Evolutionary conservation across 2,888 invertebrate genomes (phyloP).

Genomic region (Frankliniella intonsa): DNA sequence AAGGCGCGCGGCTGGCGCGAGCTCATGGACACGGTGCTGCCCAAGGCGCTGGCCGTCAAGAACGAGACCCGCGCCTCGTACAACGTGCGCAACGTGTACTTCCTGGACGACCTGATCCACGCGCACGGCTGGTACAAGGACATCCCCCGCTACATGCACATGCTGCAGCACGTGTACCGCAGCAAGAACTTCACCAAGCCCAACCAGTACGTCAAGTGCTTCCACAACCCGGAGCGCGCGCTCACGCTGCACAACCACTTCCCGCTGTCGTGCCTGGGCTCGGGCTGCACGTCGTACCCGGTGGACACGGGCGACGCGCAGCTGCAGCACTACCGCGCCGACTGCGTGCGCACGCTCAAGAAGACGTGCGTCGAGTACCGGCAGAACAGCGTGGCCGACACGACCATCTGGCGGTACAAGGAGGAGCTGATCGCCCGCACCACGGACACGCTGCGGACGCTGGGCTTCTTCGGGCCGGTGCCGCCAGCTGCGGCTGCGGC

Average conservation of each 20-base stretch:
- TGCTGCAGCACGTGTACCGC: constrained; percentile 87
- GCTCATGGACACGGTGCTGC: constrained; percentile 67
- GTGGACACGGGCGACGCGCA: constrained; percentile 79
- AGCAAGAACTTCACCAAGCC: constrained; percentile 89
- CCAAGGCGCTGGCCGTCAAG: constrained; percentile 63
- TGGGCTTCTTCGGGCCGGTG: constrained; percentile 60
- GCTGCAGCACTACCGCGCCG: constrained; percentile 88
- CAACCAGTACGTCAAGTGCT: constrained; percentile 89
- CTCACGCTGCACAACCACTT: constrained; percentile 89
- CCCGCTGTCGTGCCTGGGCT: constrained; percentile 79
- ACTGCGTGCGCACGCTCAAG: constrained; percentile 82
- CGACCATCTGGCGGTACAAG: constrained; percentile 83
- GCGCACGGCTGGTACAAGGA: constrained; percentile 74
- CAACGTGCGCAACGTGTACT: constrained; percentile 89
- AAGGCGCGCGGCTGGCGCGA: constrained; percentile 67
- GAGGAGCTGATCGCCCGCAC: constrained; percentile 67
- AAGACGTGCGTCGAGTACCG: constrained; percentile 78
- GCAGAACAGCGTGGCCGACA: constrained; percentile 75
- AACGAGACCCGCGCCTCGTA: constrained; percentile 69
- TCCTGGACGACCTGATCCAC: constrained; percentile 80
- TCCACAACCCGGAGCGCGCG: constrained; percentile 86
- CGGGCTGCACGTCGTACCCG: constrained; percentile 74
- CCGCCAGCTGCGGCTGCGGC: background rate
- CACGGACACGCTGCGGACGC: constrained; percentile 61
- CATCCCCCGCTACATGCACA: constrained; percentile 81